phyloP scores from a whole-genome alignment of 2,113 vertebrate genomes.

The Microtus oregoni region DNA sequence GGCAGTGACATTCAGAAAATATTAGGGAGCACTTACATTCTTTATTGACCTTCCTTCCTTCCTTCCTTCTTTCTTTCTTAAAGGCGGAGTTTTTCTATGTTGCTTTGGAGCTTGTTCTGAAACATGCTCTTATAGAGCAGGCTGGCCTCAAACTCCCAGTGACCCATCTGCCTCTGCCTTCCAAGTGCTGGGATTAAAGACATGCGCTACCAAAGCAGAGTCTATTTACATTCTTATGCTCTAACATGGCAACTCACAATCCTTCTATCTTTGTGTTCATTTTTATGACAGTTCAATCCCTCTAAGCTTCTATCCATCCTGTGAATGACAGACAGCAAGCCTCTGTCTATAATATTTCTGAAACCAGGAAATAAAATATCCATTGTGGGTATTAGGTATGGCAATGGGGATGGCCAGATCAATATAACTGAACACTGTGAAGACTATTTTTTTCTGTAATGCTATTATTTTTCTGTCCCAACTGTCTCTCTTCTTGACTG shows the following conservation, averaged over 20 bases:
- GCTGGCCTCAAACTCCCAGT: no score
- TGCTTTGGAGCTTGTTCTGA: no score
- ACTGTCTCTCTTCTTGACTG: background rate
- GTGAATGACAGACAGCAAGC: background rate
- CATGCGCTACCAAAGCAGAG: fast-evolving
- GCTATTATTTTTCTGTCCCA: background rate
- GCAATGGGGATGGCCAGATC: background rate
- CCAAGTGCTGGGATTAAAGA: no score
- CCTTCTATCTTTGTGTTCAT: background rate
- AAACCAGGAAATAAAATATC: no score
- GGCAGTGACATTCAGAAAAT: background rate
- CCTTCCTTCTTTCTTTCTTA: no score
- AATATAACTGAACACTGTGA: background rate
- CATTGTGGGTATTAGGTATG: background rate
- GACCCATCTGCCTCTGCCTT: no score
- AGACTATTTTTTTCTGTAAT: background rate
- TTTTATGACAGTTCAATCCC: background rate
- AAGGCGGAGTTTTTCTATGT: no score
- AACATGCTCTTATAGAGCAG: no score
- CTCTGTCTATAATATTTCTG: background rate
- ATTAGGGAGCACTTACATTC: background rate
- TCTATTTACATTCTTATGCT: no score
- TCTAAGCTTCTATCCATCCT: background rate
- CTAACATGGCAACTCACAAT: background rate
- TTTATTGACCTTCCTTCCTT: no score